These are phyloP conservation scores for Ceratina japonica DNA, from an alignment of 1,140 invertebrate species.

Conservation along the genomic window DNA sequence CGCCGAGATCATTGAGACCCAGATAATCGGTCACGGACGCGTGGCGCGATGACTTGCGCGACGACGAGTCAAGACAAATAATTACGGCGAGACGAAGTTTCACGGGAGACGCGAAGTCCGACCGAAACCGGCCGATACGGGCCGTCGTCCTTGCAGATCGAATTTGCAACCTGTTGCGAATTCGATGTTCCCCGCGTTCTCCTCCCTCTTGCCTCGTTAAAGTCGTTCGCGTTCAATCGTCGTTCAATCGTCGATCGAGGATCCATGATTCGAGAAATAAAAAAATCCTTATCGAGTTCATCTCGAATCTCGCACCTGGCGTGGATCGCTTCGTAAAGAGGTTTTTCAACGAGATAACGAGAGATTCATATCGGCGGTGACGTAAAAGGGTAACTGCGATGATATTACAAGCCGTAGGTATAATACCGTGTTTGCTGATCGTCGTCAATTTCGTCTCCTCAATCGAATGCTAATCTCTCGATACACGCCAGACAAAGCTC, in stretches of 20 bases:
- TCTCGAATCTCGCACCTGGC: too few relatives aligned
- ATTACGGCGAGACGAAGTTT: slow-evolving; percentile 13
- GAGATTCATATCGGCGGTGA: neutral
- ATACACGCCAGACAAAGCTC: slow-evolving; percentile 24
- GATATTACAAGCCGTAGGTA: slow-evolving; percentile 12
- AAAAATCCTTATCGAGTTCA: too few relatives aligned
- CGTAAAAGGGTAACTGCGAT: neutral
- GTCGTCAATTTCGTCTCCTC: slow-evolving; percentile 20
- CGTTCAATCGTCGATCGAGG: too few relatives aligned
- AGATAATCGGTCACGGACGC: neutral
- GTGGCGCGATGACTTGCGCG: slow-evolving; percentile 12
- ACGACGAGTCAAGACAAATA: neutral
- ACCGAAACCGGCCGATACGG: neutral
- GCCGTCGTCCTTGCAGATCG: neutral
- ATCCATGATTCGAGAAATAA: too few relatives aligned
- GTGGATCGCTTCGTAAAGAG: neutral
- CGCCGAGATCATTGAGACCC: neutral
- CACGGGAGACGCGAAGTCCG: neutral
- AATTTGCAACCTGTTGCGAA: neutral
- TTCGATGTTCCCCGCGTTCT: neutral
- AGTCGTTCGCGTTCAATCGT: neutral
- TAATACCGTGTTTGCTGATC: slow-evolving; percentile 20
- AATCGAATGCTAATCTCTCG: slow-evolving; percentile 49
- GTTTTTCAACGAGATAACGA: neutral
- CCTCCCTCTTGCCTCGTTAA: neutral